These are phyloP conservation scores for Lepus oiostolus DNA, from an alignment of 2,797 vertebrate species.

Conservation along the genomic window DNA sequence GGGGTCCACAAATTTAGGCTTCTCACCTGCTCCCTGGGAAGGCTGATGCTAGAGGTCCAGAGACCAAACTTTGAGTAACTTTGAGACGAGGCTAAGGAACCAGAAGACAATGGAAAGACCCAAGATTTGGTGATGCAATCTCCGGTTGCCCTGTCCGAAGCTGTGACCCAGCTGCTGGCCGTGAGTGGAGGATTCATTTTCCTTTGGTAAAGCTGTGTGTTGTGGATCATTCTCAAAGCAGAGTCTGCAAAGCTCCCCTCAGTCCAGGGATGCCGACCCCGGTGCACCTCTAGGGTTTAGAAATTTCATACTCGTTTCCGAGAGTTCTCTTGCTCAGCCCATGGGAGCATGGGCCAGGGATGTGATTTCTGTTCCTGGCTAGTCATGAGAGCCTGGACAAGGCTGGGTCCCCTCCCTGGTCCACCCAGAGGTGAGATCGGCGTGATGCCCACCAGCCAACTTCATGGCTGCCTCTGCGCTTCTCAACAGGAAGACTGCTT, in stretches of 20 bases:
- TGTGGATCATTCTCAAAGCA: neutral
- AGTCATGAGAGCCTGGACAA: neutral
- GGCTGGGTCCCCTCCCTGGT: neutral
- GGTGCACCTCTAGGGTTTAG: neutral
- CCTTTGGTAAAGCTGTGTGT: neutral
- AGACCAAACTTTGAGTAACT: neutral
- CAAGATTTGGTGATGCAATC: neutral
- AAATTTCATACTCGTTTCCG: neutral
- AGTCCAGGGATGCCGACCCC: neutral
- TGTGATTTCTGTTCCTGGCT: neutral
- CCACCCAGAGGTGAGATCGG: neutral
- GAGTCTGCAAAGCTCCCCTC: neutral
- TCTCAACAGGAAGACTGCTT: too few species aligned
- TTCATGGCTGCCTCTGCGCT: neutral
- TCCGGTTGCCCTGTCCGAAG: neutral
- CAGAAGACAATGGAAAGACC: neutral
- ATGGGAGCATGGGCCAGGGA: neutral
- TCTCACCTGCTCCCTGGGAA: neutral
- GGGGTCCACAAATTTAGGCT: too few species aligned
- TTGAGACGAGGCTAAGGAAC: neutral
- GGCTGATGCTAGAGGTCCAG: too few species aligned
- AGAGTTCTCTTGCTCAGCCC: neutral
- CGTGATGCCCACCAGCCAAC: rapidly evolving
- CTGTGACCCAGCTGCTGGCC: neutral
- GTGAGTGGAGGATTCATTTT: neutral